Percentiles rank a stretch among this genome's conserved stretches.
phyloP scores from a whole-genome alignment of 2,797 vertebrate species.

The Chrysocyon brachyurus region DNA sequence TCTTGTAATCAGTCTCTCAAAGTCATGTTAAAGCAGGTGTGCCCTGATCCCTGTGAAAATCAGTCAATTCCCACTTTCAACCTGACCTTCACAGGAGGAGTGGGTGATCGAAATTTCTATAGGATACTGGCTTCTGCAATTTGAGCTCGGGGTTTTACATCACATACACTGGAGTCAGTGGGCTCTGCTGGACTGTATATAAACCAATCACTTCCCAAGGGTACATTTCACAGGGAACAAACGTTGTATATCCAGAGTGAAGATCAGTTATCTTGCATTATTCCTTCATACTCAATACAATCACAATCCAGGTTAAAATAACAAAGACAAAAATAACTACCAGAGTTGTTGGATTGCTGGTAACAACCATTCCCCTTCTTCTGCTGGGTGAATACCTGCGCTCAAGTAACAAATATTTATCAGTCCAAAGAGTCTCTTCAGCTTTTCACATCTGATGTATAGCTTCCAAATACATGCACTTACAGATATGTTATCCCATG shows the following conservation, averaged over 20 bases:
- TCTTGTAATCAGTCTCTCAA: background rate
- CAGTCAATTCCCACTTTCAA: background rate
- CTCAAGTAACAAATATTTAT: conserved; percentile 65
- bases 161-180: background rate
- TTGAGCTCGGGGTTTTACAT: conserved; percentile 7
- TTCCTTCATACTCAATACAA: conserved; percentile 52
- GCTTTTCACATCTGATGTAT: conserved; percentile 39
- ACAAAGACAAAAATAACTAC: conserved; percentile 68
- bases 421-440: conserved; percentile 44
- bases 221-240: conserved; percentile 36
- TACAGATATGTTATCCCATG: conserved; percentile 66
- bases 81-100: conserved; percentile 4
- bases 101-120: background rate
- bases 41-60: background rate
- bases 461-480: conserved; percentile 68
- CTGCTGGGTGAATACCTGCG: conserved; percentile 41
- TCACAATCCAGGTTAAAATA: conserved; percentile 56
- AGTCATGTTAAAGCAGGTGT: background rate
- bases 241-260: conserved; percentile 29
- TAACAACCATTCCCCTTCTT: conserved; percentile 44
- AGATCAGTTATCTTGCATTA: conserved; percentile 28
- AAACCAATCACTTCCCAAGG: conserved; percentile 45
- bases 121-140: background rate
- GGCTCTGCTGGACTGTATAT: background rate
- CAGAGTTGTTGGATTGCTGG: conserved; percentile 23